Base-by-base conservation (phyloP, 2,797 vertebrate genomes). In the Knipowitschia caucasica region DNA sequence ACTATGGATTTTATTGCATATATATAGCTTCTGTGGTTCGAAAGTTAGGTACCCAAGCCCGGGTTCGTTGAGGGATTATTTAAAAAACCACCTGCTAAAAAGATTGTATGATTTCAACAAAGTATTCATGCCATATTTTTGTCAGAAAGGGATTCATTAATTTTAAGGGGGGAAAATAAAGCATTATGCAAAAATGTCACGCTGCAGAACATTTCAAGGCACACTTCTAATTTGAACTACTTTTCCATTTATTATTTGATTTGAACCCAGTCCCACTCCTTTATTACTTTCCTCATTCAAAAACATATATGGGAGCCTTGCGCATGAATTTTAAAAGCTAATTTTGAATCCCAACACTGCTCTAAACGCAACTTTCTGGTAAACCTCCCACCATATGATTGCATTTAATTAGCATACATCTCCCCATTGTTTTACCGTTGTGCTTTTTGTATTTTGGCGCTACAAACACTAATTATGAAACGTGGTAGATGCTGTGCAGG, bases 401-500 rank as follows among this genome's bases (percentile, higher is more conserved):
- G 47, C 47, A 50, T 50, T 34, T 34, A n/a, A 35, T 50, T 50
- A 50, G 18, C 47, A 50, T 50, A 50, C 23, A 50, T 50, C 30
- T 23, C 9, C 30, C 30, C 47, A 34, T 2, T 4, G 14, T 6
- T n/a, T 3, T 15, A 50, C 7, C 10, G 50, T 11, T 24, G 2
- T 15, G n/a, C 10, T 15, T n/a, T n/a, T n/a, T n/a, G n/a, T n/a
- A n/a, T n/a, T n/a, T n/a, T n/a, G n/a, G n/a, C n/a, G n/a, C n/a
- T n/a, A n/a, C n/a, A n/a, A n/a, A n/a, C n/a, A n/a, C n/a, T n/a
- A n/a, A n/a, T n/a, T n/a, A n/a, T n/a, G n/a, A n/a, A n/a, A n/a
- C n/a, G n/a, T n/a, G n/a, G n/a, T n/a, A n/a, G n/a, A n/a, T n/a
- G n/a, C n/a, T n/a, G n/a, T n/a, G n/a, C n/a, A n/a, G n/a, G n/a